Base-by-base conservation (phyloP, 2,797 vertebrate species). In the Megaceryle alcyon region DNA sequence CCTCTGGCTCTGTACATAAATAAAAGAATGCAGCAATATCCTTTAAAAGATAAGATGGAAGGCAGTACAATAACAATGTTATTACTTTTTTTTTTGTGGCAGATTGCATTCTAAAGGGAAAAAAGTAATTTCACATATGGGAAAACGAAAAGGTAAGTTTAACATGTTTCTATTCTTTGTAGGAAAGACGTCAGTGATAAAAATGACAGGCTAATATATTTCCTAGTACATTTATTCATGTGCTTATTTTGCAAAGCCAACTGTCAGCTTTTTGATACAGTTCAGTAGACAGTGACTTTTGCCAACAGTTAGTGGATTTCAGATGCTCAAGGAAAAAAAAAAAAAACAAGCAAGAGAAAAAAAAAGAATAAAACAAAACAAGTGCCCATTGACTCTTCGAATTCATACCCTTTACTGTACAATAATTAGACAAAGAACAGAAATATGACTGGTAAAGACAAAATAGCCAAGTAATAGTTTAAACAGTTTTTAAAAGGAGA, bases 121-220 rank as follows among this genome's bases (percentile, higher is more conserved):
- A 86, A 95, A 92, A 49, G 3, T 57, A 87, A 94, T 94, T 96
- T 95, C 39, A 90, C 43, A 83, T 71, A 78, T 11, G 19, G 88
- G 86, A 93, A 96, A 85, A 65, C 23, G 48, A 90, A 95, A 61
- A 80, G 31, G 25, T 72, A 91, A 92, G 79, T 93, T 97, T 92
- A 96, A 90, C 33, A 75, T 78, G 59, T 33, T 94, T 72, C 85
- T 95, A 65, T 37, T 81, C 71, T 92, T 96, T 88, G 43, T 51
- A 92, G 68, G 79, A 97, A 95, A 95, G 78, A 79, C 61, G 64
- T 44, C 80, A 83, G 83, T 97, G 83, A 97, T 90, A 73, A 95
- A 96, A 97, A 95, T 91, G 79, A 83, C 87, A 97, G 68, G 66
- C 81, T 94, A 97, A 96, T 97, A n/a, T 94, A 93, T 92, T 94